A percentile compares a stretch with the other conserved stretches of the same genome.
These are phyloP conservation scores for Adelognathus sp. DNA, from an alignment of 2,888 invertebrate species.

Conservation along the genomic window DNA sequence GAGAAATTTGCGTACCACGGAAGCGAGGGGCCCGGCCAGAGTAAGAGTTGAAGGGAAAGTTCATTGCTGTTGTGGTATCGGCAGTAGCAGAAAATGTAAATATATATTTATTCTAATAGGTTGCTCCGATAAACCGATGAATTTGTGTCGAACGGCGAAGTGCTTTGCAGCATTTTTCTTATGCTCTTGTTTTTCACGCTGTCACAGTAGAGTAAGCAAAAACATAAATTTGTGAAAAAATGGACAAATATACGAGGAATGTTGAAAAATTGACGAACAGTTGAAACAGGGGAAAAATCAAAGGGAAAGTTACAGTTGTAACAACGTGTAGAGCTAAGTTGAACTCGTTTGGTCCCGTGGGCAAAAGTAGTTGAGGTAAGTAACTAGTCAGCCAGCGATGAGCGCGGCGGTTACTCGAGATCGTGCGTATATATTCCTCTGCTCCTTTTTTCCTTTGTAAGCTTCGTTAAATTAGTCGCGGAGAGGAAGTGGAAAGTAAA, in stretches of 20 bases:
- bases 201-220: too few species aligned
- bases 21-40: not conserved
- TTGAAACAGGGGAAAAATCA: not conserved
- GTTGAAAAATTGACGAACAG: not conserved
- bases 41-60: slow-evolving; percentile 34
- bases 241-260: not conserved
- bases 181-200: too few species aligned
- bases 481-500: slow-evolving; percentile 23
- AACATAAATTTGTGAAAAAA: too few species aligned
- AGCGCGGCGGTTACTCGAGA: not conserved
- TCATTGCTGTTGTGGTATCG: slow-evolving; percentile 5
- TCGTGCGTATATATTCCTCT: not conserved
- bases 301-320: not conserved
- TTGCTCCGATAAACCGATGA: not conserved
- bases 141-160: not conserved
- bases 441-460: slow-evolving; percentile 23
- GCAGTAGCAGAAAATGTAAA: not conserved
- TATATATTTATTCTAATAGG: not conserved
- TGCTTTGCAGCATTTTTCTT: not conserved
- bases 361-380: slow-evolving; percentile 41
- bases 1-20: slow-evolving; percentile 27
- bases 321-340: not conserved
- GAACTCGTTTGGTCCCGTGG: slow-evolving; percentile 11
- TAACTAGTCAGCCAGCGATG: slow-evolving; percentile 29
- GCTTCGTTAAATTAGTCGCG: slow-evolving; percentile 47